These are phyloP conservation scores for Pseudoips prasinana DNA, from an alignment of 2,888 invertebrate genomes.

Conservation along the genomic window DNA sequence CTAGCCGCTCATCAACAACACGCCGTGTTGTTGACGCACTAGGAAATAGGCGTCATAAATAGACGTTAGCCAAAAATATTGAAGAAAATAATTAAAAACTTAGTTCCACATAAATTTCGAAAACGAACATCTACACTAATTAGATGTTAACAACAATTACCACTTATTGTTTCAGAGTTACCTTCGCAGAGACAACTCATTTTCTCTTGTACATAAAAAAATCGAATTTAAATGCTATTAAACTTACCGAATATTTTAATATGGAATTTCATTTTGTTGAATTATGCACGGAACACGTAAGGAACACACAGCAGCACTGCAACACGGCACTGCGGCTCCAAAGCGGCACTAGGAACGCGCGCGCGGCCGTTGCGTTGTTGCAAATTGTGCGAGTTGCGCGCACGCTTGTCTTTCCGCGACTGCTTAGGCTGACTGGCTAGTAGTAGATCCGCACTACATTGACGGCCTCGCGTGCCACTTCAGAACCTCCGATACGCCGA, in stretches of 20 bases:
- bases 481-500: constrained; percentile 43
- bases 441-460: constrained; percentile 44
- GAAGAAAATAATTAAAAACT: no score
- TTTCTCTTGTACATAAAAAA: neutral
- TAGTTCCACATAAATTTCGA: no score
- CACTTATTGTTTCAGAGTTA: constrained; percentile 14
- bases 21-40: no score
- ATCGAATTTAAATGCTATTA: neutral
- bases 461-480: constrained; percentile 56
- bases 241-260: constrained; percentile 67
- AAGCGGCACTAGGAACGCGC: constrained; percentile 23
- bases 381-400: constrained; percentile 56
- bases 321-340: constrained; percentile 12
- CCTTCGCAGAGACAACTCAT: constrained; percentile 5
- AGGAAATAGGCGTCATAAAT: no score
- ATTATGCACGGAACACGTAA: constrained; percentile 40
- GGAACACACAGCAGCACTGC: constrained; percentile 44
- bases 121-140: no score
- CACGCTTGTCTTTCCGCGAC: constrained; percentile 63
- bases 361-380: constrained; percentile 37
- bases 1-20: no score
- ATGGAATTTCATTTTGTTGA: constrained; percentile 63
- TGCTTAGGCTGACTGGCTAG: constrained; percentile 43
- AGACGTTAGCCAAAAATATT: no score
- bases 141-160: no score